Evolutionary conservation across 2,888 invertebrate genomes (phyloP).

Genomic region (Mechanitis mazaeus): DNA sequence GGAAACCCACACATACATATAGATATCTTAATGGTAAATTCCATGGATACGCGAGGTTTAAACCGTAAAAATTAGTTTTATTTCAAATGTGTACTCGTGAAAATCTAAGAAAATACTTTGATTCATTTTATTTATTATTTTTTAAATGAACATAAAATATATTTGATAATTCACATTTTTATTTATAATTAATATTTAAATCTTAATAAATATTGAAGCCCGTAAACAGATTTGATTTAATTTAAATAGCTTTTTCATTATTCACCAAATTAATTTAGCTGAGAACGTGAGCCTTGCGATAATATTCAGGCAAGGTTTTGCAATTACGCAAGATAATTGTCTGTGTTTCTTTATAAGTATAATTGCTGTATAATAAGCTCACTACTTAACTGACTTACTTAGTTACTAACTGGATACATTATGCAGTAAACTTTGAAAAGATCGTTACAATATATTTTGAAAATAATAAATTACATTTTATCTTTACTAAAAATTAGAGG

Average conservation of each 20-base stretch:
- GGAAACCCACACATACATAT: too few relatives aligned
- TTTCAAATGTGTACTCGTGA: too few relatives aligned
- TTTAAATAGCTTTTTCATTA: conserved; percentile 43
- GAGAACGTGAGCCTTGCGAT: conserved; percentile 35
- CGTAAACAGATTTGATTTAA: conserved; percentile 38
- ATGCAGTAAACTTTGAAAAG: too few relatives aligned
- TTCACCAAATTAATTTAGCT: conserved; percentile 39
- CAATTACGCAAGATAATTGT: conserved; percentile 44
- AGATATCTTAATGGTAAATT: too few relatives aligned
- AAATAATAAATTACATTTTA: too few relatives aligned
- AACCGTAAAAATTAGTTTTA: too few relatives aligned
- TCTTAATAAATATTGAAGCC: conserved; percentile 15
- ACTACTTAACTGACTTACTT: conserved; percentile 25
- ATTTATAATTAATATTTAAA: background rate
- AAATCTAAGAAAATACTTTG: background rate
- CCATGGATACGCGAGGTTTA: too few relatives aligned
- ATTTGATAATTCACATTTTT: background rate
- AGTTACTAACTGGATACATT: background rate
- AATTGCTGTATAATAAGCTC: conserved; percentile 51
- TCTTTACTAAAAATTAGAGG: too few relatives aligned
- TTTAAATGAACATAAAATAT: background rate
- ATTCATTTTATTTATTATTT: background rate
- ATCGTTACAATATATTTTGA: too few relatives aligned
- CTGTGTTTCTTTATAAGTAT: conserved; percentile 40
- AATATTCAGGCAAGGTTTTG: conserved; percentile 41